phyloP scores from a whole-genome alignment of 2,113 vertebrate species.

The Heterotis niloticus region DNA sequence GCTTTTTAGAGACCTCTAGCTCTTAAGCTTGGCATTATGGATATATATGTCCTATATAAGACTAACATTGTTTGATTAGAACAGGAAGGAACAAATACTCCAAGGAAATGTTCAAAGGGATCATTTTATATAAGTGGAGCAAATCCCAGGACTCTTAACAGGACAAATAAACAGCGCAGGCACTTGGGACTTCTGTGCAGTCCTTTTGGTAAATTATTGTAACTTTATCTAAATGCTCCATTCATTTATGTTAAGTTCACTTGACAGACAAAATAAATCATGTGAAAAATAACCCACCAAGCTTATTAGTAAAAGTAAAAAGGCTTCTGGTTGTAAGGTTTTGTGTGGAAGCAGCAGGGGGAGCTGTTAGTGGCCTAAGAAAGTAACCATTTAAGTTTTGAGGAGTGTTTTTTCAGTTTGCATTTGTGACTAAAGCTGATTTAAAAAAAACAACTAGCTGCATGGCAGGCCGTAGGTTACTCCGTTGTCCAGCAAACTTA shows the following conservation, averaged over 20 bases:
- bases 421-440: neutral
- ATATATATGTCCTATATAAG: constrained; percentile 55
- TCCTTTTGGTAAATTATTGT: constrained; percentile 57
- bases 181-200: constrained; percentile 45
- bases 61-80: constrained; percentile 60
- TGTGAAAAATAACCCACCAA: constrained; percentile 49
- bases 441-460: neutral
- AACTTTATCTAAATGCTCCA: constrained; percentile 60
- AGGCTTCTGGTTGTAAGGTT: constrained; percentile 30
- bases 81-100: constrained; percentile 39
- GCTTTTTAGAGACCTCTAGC: constrained; percentile 52
- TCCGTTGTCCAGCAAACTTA: constrained; percentile 32
- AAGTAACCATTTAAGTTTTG: neutral
- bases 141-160: constrained; percentile 44
- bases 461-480: too few relatives aligned
- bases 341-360: neutral
- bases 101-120: constrained; percentile 50
- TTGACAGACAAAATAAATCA: constrained; percentile 58
- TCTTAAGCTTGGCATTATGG: constrained; percentile 53
- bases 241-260: constrained; percentile 54
- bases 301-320: constrained; percentile 54
- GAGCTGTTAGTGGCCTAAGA: neutral
- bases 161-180: constrained; percentile 43
- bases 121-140: constrained; percentile 55
- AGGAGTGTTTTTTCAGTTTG: neutral